Base-by-base conservation (phyloP, 2,113 vertebrate genomes). In the Labeo rohita region DNA sequence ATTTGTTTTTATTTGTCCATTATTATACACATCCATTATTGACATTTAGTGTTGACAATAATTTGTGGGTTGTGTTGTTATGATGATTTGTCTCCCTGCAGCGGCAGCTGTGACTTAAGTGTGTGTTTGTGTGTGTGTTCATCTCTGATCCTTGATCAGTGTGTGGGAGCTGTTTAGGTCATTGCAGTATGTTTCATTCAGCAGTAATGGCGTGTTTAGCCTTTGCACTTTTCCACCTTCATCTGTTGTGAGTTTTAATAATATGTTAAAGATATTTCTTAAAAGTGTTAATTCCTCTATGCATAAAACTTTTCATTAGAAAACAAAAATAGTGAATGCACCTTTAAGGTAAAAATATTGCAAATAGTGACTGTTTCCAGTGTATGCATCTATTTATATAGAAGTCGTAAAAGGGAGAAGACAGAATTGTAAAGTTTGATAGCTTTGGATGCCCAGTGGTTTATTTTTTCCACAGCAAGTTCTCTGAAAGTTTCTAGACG, bases 401-500 rank as follows among this genome's bases (percentile, higher is more conserved):
- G 10, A 61, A 7, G 54, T 8, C 21, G 66, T 4, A 72, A 50
- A 18, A 50, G 3, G 23, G 61, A 52, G 23, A 61, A 21, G 12
- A 21, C n/a, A 54, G 16, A 50, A 11, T 21, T 28, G 23, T 47
- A 72, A 61, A 50, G 16, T 18, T 61, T 16, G 34, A 77, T 63
- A 15, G 15, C 10, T 76, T 63, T 50, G 13, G 74, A 39, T 52
- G 3, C 34, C 28, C 75, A 65, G 28, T 47, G 52, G 54, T 43
- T 23, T 76, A 52, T 36, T n/a, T 54, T 75, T 50, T 50, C 13
- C 65, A 23, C 10, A 36, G 11, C 5, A 6, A 68, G 43, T 56
- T 70, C 18, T 47, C 36, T 49, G 36, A 80, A 79, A 63, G 52
- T 79, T 86, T 86, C 28, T 47, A 5, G 61, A 43, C 12, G 21